A percentile compares a stretch with the other conserved stretches of the same genome.
phyloP scores from a whole-genome alignment of 1,140 invertebrate genomes.

The Apis florea region DNA sequence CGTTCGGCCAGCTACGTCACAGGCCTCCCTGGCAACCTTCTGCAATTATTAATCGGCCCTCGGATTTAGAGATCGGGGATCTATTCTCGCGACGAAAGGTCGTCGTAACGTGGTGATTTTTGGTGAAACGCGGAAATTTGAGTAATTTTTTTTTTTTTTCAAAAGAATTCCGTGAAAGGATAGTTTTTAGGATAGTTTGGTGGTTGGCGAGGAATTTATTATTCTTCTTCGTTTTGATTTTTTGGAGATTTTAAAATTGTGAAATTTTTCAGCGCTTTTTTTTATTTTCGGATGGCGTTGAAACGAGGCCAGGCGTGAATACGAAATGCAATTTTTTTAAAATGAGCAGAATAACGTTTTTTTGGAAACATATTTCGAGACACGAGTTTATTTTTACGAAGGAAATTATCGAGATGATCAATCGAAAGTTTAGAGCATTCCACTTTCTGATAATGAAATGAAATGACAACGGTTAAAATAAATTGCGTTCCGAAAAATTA shows the following conservation, averaged over 20 bases:
- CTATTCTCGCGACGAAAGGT: background rate
- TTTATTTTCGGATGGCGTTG: background rate
- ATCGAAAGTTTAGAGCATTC: no score
- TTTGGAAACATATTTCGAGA: no score
- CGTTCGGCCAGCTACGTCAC: background rate
- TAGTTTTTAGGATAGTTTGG: no score
- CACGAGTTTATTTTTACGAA: no score
- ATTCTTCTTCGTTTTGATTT: no score
- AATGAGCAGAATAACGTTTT: background rate
- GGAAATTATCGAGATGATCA: no score
- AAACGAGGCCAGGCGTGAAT: constrained; percentile 12
- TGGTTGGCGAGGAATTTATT: no score
- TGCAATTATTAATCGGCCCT: constrained; percentile 16
- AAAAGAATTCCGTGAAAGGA: no score
- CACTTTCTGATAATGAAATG: no score
- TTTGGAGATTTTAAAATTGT: background rate
- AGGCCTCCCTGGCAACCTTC: background rate
- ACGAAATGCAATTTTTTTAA: constrained; percentile 33
- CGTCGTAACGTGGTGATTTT: background rate
- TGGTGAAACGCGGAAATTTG: background rate
- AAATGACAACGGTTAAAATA: no score
- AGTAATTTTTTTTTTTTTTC: no score
- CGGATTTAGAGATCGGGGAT: background rate
- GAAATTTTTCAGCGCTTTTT: background rate
- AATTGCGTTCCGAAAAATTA: no score